A percentile compares a stretch with the other conserved stretches of the same genome.
phyloP scores from a whole-genome alignment of 2,888 invertebrate genomes.

The Metallyticus violacea region DNA sequence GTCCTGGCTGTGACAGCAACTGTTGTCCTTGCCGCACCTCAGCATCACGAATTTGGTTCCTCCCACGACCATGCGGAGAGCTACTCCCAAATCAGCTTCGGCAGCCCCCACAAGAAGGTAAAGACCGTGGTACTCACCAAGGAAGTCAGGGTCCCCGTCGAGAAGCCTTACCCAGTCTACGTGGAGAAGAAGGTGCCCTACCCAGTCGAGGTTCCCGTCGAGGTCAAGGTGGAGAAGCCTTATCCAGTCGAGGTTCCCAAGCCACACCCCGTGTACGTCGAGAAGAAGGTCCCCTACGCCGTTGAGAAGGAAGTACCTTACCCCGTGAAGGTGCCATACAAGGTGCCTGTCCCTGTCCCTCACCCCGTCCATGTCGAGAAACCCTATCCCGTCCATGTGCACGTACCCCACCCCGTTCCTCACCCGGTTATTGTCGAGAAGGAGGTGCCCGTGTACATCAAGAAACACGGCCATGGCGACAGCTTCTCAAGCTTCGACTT shows the following conservation, averaged over 20 bases:
- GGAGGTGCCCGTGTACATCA: not conserved
- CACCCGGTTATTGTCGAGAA: not conserved
- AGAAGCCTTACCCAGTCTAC: conserved; percentile 49
- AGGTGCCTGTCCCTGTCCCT: conserved; percentile 37
- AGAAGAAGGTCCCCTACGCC: conserved; percentile 37
- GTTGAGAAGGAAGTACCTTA: conserved; percentile 52
- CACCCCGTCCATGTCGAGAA: conserved; percentile 55
- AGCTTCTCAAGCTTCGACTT: no score
- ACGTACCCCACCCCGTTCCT: conserved; percentile 6
- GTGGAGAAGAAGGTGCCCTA: conserved; percentile 31
- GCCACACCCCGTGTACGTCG: conserved; percentile 41
- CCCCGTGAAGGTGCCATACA: conserved; percentile 52
- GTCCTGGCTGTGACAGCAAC: not conserved
- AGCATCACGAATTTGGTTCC: not conserved
- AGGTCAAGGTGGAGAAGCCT: conserved; percentile 52
- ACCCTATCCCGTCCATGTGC: conserved; percentile 38
- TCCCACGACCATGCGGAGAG: not conserved
- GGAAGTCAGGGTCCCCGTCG: conserved; percentile 52
- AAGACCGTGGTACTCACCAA: conserved; percentile 25
- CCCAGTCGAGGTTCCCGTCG: conserved; percentile 35
- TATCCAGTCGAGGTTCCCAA: conserved; percentile 62
- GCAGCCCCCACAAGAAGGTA: conserved; percentile 10
- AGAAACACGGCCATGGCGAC: not conserved
- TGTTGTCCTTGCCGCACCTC: not conserved
- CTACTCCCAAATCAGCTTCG: conserved; percentile 1